These are phyloP conservation scores for Andrena cerasifolii DNA, from an alignment of 1,140 invertebrate genomes.

Conservation along the genomic window DNA sequence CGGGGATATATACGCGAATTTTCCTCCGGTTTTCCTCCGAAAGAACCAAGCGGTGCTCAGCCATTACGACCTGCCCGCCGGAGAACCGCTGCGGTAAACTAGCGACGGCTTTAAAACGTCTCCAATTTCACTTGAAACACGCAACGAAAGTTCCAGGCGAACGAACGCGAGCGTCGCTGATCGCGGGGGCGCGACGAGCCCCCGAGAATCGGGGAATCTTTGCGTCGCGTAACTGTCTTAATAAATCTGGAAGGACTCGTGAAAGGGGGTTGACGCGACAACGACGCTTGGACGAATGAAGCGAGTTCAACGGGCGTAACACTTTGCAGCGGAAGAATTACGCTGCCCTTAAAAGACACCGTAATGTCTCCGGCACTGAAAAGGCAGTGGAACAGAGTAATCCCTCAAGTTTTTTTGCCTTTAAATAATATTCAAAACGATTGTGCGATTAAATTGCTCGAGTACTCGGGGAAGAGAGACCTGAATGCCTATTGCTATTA, in stretches of 20 bases:
- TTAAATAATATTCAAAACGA: background rate
- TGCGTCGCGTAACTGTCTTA: background rate
- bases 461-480: background rate
- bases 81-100: background rate
- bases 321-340: too few species aligned
- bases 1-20: constrained; percentile 12
- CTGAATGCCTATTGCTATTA: background rate
- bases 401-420: background rate
- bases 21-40: background rate
- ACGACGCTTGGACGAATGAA: background rate
- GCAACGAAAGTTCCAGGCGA: background rate
- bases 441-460: constrained; percentile 32
- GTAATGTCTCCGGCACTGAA: too few species aligned
- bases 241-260: background rate
- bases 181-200: background rate
- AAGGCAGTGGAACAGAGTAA: too few species aligned
- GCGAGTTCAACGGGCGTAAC: too few species aligned
- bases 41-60: background rate
- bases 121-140: background rate
- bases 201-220: background rate
- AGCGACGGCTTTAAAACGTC: constrained; percentile 9
- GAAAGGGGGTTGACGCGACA: background rate
- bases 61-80: background rate
- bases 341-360: too few species aligned
- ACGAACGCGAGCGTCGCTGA: background rate